Evolutionary conservation across 2,113 vertebrate genomes (phyloP).

Genomic region (Solenodon paradoxus): DNA sequence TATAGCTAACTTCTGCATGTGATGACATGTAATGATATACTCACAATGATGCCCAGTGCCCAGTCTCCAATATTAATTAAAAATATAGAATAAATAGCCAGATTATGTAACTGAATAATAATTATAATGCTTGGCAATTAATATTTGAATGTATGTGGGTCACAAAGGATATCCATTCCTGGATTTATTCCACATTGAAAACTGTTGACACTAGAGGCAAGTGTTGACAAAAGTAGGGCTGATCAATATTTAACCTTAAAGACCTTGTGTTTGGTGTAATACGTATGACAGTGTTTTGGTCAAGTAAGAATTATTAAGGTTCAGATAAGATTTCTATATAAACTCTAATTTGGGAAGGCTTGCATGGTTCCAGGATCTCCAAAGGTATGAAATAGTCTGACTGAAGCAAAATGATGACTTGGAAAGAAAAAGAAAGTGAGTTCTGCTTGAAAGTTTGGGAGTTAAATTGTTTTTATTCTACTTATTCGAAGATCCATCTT

Average conservation of each 20-base stretch:
- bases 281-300: constrained; percentile 47
- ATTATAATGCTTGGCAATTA: background rate
- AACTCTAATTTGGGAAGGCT: constrained; percentile 60
- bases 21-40: background rate
- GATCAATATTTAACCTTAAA: constrained; percentile 68
- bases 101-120: constrained; percentile 14
- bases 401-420: constrained; percentile 46
- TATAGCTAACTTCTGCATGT: background rate
- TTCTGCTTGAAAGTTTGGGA: constrained; percentile 21
- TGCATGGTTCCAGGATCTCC: background rate
- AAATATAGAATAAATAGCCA: constrained; percentile 47
- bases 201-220: constrained; percentile 52
- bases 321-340: constrained; percentile 57
- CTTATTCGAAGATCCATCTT: constrained; percentile 26
- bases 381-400: constrained; percentile 34
- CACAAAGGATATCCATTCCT: constrained; percentile 50
- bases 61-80: constrained; percentile 11
- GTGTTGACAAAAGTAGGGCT: constrained; percentile 62
- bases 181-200: constrained; percentile 56
- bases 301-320: constrained; percentile 50
- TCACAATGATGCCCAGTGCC: background rate
- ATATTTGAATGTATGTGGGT: constrained; percentile 47
- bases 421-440: constrained; percentile 28
- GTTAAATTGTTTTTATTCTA: constrained; percentile 42
- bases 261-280: constrained; percentile 68